Percentiles rank a stretch among this genome's conserved stretches.
These are phyloP conservation scores for Neoascia interrupta DNA, from an alignment of 2,888 invertebrate genomes.

Conservation along the genomic window DNA sequence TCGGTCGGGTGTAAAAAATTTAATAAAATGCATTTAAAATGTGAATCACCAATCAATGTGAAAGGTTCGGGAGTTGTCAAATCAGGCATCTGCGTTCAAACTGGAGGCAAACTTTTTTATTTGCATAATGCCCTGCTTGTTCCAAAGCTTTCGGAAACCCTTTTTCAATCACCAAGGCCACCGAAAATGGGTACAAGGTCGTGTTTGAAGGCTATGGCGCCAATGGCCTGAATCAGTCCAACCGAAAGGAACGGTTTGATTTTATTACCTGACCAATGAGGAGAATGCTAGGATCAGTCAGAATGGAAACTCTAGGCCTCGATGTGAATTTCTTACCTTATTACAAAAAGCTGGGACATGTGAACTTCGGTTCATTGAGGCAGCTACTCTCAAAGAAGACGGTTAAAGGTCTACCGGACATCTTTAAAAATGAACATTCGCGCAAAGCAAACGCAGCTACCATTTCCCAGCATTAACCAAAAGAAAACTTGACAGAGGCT, in stretches of 20 bases:
- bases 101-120: slow-evolving; percentile 1
- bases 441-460: slow-evolving; percentile 4
- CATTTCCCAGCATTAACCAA: too few relatives aligned
- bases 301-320: background rate
- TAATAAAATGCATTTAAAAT: too few relatives aligned
- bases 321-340: slow-evolving; percentile 4
- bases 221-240: background rate
- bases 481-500: too few relatives aligned
- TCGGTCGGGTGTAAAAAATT: too few relatives aligned
- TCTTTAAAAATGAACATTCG: background rate
- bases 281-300: slow-evolving; percentile 6
- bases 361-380: slow-evolving; percentile 6
- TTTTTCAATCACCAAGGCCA: slow-evolving; percentile 14
- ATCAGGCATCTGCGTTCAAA: background rate
- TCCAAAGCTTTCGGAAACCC: background rate
- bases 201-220: slow-evolving; percentile 21
- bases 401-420: slow-evolving; percentile 13
- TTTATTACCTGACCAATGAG: slow-evolving; percentile 1
- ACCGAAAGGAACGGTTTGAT: slow-evolving; percentile 7
- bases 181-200: slow-evolving; percentile 11
- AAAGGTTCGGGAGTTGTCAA: background rate
- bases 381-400: slow-evolving; percentile 9
- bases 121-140: slow-evolving; percentile 6
- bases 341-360: slow-evolving; percentile 10
- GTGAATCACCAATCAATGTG: too few relatives aligned